These are phyloP conservation scores for Corythornis vintsioides DNA, from an alignment of 2,113 vertebrate species.

Conservation along the genomic window DNA sequence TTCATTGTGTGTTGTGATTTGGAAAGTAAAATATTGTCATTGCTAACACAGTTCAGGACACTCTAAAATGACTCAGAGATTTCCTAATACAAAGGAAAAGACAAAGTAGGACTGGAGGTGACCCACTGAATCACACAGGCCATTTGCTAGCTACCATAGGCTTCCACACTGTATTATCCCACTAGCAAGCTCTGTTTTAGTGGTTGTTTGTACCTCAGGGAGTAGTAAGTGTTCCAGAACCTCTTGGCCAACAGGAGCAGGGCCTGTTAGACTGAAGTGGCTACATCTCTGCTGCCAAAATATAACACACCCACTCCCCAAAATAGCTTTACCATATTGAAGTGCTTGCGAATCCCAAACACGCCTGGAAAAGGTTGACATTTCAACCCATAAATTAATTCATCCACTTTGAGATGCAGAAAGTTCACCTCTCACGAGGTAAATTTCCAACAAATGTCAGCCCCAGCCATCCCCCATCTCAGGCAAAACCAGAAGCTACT, in stretches of 20 bases:
- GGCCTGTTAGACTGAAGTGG: not conserved
- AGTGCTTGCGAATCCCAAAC: not conserved
- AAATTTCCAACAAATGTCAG: not conserved
- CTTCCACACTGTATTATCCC: not conserved
- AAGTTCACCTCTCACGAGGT: not conserved
- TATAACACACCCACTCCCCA: accelerated
- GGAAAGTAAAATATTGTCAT: conserved; percentile 11
- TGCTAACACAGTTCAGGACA: not conserved
- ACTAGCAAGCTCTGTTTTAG: not conserved
- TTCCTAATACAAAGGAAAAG: not conserved
- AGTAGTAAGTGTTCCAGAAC: not conserved
- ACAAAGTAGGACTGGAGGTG: not conserved
- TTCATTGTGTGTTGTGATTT: not conserved
- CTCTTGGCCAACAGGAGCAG: not conserved
- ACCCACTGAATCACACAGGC: not conserved
- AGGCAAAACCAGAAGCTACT: not conserved
- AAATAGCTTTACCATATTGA: not conserved
- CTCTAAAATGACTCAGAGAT: not conserved
- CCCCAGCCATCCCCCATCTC: not conserved
- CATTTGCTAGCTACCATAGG: not conserved
- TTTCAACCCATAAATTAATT: not conserved
- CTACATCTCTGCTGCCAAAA: not conserved
- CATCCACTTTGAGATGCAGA: not conserved
- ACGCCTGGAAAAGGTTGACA: not conserved
- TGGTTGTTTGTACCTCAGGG: not conserved